Conservation (phyloP, 1,140 invertebrate genomes). For the Orussus abietinus region DNA sequence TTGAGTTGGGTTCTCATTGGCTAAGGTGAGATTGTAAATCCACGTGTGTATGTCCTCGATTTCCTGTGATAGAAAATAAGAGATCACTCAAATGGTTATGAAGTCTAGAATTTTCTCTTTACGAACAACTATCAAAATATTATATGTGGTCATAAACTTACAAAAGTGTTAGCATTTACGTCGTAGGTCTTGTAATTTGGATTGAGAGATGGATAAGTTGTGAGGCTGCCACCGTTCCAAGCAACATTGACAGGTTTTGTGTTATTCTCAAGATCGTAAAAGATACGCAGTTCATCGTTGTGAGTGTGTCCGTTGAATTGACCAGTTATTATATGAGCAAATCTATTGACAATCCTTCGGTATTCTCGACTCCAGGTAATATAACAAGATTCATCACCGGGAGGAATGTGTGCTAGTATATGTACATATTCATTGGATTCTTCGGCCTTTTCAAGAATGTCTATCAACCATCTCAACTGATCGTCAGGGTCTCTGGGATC, state of each 20-base stretch:
- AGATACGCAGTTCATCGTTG: slow-evolving; percentile 68
- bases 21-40: slow-evolving; percentile 72
- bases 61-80: slow-evolving; percentile 46
- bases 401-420: slow-evolving; percentile 79
- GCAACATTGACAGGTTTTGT: slow-evolving; percentile 61
- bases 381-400: slow-evolving; percentile 65
- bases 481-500: slow-evolving; percentile 59
- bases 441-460: slow-evolving; percentile 69
- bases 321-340: slow-evolving; percentile 64
- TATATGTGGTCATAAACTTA: slow-evolving; percentile 48
- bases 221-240: slow-evolving; percentile 75
- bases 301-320: slow-evolving; percentile 84
- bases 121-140: slow-evolving; percentile 7
- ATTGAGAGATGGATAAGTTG: slow-evolving; percentile 65
- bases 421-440: slow-evolving; percentile 70
- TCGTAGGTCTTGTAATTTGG: slow-evolving; percentile 77
- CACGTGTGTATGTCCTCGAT: slow-evolving; percentile 70
- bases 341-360: slow-evolving; percentile 58
- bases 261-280: slow-evolving; percentile 55
- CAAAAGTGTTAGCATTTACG: slow-evolving; percentile 60
- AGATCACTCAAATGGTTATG: slow-evolving; percentile 9
- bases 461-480: slow-evolving; percentile 75
- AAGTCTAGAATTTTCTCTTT: slow-evolving; percentile 10
- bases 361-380: slow-evolving; percentile 66
- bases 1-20: slow-evolving; percentile 59